Percentiles rank a stretch among this genome's conserved stretches.
Conservation (phyloP, 1,140 invertebrate genomes). For the Euura lappo region DNA sequence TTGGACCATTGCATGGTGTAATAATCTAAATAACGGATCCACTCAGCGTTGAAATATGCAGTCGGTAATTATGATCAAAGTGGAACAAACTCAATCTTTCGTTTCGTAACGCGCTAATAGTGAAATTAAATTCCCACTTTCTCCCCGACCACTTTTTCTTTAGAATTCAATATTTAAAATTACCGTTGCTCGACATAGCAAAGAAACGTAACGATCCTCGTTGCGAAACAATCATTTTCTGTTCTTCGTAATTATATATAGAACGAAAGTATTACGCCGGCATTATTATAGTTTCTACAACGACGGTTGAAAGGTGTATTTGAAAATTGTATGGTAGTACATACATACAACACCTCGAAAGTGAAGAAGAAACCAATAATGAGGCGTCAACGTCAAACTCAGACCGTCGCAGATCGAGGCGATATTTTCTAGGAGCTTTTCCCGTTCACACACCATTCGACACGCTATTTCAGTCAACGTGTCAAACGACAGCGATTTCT, state of each 20-base stretch:
- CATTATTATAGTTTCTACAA: background rate
- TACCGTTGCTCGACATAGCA: too few species aligned
- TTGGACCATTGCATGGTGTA: background rate
- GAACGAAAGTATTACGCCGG: background rate
- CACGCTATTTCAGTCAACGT: background rate
- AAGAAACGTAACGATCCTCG: background rate
- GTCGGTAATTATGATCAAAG: background rate
- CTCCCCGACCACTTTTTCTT: too few species aligned
- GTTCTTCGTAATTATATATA: background rate
- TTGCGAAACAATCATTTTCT: background rate
- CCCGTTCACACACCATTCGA: background rate
- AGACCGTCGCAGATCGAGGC: background rate
- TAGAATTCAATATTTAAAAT: too few species aligned
- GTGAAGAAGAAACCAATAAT: background rate
- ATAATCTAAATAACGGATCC: background rate
- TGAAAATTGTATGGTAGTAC: background rate
- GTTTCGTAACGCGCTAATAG: background rate
- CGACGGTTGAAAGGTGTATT: background rate
- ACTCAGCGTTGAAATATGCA: background rate
- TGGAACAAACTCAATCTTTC: background rate
- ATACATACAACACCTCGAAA: background rate
- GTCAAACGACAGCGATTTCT: too few species aligned
- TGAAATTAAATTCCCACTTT: background rate
- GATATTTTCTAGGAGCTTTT: constrained; percentile 2
- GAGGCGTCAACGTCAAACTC: background rate